Conservation (phyloP, 2,888 invertebrate genomes). For the Xylocampa areola region DNA sequence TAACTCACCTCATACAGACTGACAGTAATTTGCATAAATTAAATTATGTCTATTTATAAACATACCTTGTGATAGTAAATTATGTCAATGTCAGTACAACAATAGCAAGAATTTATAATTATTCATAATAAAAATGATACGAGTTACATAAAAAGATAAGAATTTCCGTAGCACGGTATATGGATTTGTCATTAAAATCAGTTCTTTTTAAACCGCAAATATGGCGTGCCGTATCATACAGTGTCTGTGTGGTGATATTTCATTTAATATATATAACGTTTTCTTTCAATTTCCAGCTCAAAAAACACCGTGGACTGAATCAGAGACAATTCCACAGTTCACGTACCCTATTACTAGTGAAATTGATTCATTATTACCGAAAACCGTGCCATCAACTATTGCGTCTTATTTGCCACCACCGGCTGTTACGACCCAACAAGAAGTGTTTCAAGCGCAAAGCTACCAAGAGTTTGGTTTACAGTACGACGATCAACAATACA, state of each 20-base stretch:
- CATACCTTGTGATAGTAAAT: slow-evolving; percentile 29
- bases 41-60: slow-evolving; percentile 14
- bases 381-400: slow-evolving; percentile 75
- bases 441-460: slow-evolving; percentile 70
- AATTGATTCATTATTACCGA: slow-evolving; percentile 74
- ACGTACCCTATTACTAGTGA: slow-evolving; percentile 79
- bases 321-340: slow-evolving; percentile 77
- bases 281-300: slow-evolving; percentile 84
- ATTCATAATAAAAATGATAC: slow-evolving; percentile 44
- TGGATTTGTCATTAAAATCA: slow-evolving; percentile 60
- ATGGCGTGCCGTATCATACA: slow-evolving; percentile 74
- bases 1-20: too few species aligned
- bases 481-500: slow-evolving; percentile 66
- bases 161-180: slow-evolving; percentile 69
- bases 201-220: slow-evolving; percentile 61
- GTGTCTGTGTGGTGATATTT: slow-evolving; percentile 68
- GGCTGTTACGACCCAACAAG: slow-evolving; percentile 75
- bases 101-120: slow-evolving; percentile 32
- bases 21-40: neutral
- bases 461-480: slow-evolving; percentile 73
- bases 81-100: slow-evolving; percentile 48
- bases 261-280: slow-evolving; percentile 70
- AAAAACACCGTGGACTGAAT: slow-evolving; percentile 83
- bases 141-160: slow-evolving; percentile 75
- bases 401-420: slow-evolving; percentile 78